A percentile compares a stretch with the other conserved stretches of the same genome.
These are phyloP conservation scores for Forficula auricularia DNA, from an alignment of 1,140 invertebrate species.

Conservation along the genomic window DNA sequence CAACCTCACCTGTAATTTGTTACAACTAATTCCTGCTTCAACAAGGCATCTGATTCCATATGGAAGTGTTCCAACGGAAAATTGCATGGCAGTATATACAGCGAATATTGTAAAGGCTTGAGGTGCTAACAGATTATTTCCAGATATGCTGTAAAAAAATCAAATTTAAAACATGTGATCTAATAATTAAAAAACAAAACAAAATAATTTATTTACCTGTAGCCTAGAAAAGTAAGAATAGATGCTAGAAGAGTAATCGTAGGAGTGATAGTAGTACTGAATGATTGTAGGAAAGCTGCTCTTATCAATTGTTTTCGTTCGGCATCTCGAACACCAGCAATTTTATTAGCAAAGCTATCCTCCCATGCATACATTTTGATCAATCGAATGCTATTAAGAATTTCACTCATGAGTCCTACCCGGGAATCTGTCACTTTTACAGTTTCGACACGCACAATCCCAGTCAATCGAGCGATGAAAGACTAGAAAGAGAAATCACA, in stretches of 20 bases:
- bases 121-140: slow-evolving; percentile 13
- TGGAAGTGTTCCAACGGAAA: slow-evolving; percentile 17
- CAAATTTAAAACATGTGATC: not conserved
- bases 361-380: slow-evolving; percentile 40
- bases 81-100: slow-evolving; percentile 17
- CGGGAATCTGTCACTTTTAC: slow-evolving; percentile 15
- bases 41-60: slow-evolving; percentile 16
- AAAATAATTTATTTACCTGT: slow-evolving; percentile 11
- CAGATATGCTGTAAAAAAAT: slow-evolving; percentile 11
- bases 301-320: slow-evolving; percentile 14
- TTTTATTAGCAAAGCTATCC: slow-evolving; percentile 24
- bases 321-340: slow-evolving; percentile 12
- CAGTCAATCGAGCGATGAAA: slow-evolving; percentile 12
- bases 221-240: slow-evolving; percentile 16
- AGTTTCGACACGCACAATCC: slow-evolving; percentile 12
- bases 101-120: slow-evolving; percentile 17
- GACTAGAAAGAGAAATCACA: slow-evolving; percentile 9
- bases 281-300: slow-evolving; percentile 18
- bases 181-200: slow-evolving; percentile 1
- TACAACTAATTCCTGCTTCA: slow-evolving; percentile 15
- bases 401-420: slow-evolving; percentile 18
- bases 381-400: slow-evolving; percentile 17
- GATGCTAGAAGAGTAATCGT: slow-evolving; percentile 19
- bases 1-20: slow-evolving; percentile 14
- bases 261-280: slow-evolving; percentile 17